Evolutionary conservation across 1,140 invertebrate species (phyloP), one percentile per base, ranked within the genome.

Genomic region (Hestina assimilis): DNA sequence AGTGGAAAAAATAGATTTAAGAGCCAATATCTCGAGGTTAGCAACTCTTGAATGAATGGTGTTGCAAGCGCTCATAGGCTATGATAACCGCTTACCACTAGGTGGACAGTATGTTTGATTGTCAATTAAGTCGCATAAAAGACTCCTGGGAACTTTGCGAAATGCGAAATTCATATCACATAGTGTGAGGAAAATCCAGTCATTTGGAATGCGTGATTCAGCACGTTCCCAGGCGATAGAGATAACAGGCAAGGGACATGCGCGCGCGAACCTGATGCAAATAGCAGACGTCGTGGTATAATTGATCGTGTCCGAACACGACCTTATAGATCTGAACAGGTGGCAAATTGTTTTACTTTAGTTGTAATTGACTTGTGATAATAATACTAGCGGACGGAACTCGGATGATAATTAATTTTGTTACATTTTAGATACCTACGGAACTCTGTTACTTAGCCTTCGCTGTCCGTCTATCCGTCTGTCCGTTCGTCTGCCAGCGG

Each of bases 111-210:
- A n/a, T n/a, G n/a, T n/a, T n/a, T n/a, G n/a, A n/a, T n/a, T n/a
- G n/a, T n/a, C n/a, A n/a, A n/a, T n/a, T n/a, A n/a, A n/a, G n/a
- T n/a, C n/a, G n/a, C n/a, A n/a, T n/a, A n/a, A 17, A 6, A 38
- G 1, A 38, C 11, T 19, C 33, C 15, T 19, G 33, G 33, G 33
- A 38, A 38, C 31, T 21, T 52, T 12, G 23, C 33, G 58, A 48
- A 48, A 59, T 12, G 23, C 33, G 58, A 48, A 48, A 59, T 60
- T 53, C 45, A 48, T 47, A 35, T 48, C 50, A 45, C 43, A 50
- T 6, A 38, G 33, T 33, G 47, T 14, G 38, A 45, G 33, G 51
- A 45, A 54, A 54, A 54, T 15, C 31, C 47, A 26, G 11, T 12
- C 28, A 12, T 9, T 26, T n/a, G 51, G 28, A 45, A 54, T 54